Evolutionary conservation across 1,140 invertebrate species (phyloP).

Genomic region (Zaprionus davidi): DNA sequence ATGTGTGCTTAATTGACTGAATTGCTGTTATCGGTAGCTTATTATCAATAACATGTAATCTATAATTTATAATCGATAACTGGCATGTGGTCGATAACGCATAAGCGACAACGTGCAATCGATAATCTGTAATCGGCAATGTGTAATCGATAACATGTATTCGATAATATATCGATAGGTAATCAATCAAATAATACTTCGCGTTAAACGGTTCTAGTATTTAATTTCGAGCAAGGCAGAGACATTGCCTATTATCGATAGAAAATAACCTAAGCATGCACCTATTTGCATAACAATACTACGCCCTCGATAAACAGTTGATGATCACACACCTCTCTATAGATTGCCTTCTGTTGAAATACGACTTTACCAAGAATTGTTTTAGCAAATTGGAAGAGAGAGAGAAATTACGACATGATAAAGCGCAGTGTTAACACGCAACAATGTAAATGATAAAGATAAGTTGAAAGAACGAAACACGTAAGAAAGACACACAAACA

Average conservation of each 20-base stretch:
- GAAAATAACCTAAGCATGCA: too few species aligned
- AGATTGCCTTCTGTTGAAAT: background rate
- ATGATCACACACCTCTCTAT: too few species aligned
- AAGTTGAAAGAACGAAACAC: conserved; percentile 2
- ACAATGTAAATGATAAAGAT: conserved; percentile 28
- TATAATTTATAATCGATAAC: too few species aligned
- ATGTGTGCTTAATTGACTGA: too few species aligned
- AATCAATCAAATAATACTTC: background rate
- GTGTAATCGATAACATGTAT: too few species aligned
- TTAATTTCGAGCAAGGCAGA: background rate
- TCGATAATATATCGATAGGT: too few species aligned
- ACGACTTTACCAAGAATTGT: background rate
- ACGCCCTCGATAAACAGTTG: too few species aligned
- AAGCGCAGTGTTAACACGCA: conserved; percentile 23
- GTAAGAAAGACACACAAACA: conserved; percentile 4
- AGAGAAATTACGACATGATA: conserved; percentile 12
- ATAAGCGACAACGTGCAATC: too few species aligned
- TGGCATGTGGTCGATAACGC: too few species aligned
- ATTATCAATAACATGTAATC: background rate
- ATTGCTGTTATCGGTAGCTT: conserved; percentile 1
- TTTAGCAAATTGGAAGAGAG: background rate
- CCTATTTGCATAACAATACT: too few species aligned
- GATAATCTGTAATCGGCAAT: background rate
- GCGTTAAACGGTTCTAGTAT: background rate
- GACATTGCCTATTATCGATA: background rate